Base-by-base conservation (phyloP, 2,888 invertebrate genomes). In the Ametastegia equiseti region DNA sequence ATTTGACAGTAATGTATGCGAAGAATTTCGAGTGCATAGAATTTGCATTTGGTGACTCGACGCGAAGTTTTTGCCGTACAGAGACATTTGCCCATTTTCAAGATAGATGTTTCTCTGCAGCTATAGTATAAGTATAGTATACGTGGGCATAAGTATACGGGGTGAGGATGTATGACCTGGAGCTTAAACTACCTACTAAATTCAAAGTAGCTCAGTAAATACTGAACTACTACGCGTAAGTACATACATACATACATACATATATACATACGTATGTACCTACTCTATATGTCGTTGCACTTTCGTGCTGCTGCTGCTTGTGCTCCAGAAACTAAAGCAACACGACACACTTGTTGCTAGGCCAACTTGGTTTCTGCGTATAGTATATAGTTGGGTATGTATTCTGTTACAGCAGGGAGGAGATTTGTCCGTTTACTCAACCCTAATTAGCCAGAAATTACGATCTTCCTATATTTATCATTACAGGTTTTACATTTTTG, bases 151-250 rank as follows among this genome's bases (percentile, higher is more conserved):
- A n/a, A n/a, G n/a, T n/a, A n/a, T n/a, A n/a, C n/a, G n/a, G n/a
- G n/a, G n/a, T n/a, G 11, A 39, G 33, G 88, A 90, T 89, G 87
- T 89, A 90, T 85, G 88, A 45, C 83, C 85, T 88, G 89, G 90
- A 90, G 89, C 90, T 90, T 90, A 89, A 60, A 90, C 86, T 89
- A 86, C 88, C 87, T 88, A 87, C 87, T 90, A 90, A 90, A 90
- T 90, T 89, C 88, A 85, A 86, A 86, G 88, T 89, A 89, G 88
- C 85, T 85, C 82, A 77, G 82, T 83, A 63, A 80, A 60, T 75
- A 75, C 71, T 9, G 19, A 47, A 71, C 63, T 54, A 54, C 4
- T n/a, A 19, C 15, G 6, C 1, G n/a, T 54, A 15, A 13, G 13
- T n/a, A 6, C n/a, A 54, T 54, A n/a, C 54, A n/a, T 7, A 6